Evolutionary conservation across 2,888 invertebrate genomes (phyloP).

Genomic region (Mycalesis mineus): DNA sequence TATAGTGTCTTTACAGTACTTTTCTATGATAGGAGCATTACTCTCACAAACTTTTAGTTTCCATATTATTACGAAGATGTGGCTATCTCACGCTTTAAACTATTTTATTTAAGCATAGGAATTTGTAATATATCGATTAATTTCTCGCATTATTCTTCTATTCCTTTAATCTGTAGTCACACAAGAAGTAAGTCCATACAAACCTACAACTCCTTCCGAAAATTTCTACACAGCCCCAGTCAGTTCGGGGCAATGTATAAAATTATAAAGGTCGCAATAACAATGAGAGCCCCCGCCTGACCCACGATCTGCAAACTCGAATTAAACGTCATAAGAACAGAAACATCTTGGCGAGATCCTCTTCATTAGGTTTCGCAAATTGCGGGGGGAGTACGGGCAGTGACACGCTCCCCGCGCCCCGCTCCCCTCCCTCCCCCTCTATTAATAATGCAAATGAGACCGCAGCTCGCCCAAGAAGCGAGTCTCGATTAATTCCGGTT

Average conservation of each 20-base stretch:
- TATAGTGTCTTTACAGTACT: too few relatives aligned
- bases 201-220: not conserved
- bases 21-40: too few relatives aligned
- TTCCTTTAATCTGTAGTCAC: too few relatives aligned
- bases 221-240: constrained; percentile 5
- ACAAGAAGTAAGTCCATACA: constrained; percentile 18
- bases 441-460: constrained; percentile 79
- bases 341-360: constrained; percentile 75
- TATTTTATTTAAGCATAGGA: too few relatives aligned
- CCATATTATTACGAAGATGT: too few relatives aligned
- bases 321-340: constrained; percentile 77
- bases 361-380: constrained; percentile 76
- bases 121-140: too few relatives aligned
- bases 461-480: constrained; percentile 76
- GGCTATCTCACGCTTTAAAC: too few relatives aligned
- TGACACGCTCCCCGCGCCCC: constrained; percentile 51
- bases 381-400: constrained; percentile 54
- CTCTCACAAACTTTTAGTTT: too few relatives aligned
- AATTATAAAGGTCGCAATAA: constrained; percentile 57
- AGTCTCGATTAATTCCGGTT: constrained; percentile 77
- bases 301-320: constrained; percentile 72
- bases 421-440: constrained; percentile 62
- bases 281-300: constrained; percentile 64
- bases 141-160: too few relatives aligned
- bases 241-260: constrained; percentile 10